Base-by-base conservation (phyloP, 2,797 vertebrate genomes). In the Eleutherodactylus coqui region DNA sequence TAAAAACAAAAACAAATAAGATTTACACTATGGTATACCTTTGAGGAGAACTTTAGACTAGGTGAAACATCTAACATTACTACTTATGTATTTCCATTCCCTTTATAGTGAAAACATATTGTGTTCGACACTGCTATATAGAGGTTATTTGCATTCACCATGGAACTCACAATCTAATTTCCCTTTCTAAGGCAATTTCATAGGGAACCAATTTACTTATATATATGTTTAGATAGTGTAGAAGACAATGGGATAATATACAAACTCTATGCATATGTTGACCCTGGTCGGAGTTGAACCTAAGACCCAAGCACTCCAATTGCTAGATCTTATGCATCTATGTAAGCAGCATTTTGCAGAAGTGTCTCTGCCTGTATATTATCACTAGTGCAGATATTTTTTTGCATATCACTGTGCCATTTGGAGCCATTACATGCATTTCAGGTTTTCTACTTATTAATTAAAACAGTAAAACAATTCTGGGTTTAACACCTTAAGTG, bases 401-500 rank as follows among this genome's bases (percentile, higher is more conserved):
- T 43, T 13, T 72, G 38, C 69, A n/a, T 17, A 11, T 19, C 8
- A 4, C 38, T 16, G 3, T 24, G 21, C 21, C 69, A 16, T 73
- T 45, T 27, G 43, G 19, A 73, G 9, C 69, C 69, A 73, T 73
- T 73, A 45, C 69, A 73, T 0, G 11, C 69, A 73, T 73, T 73
- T 45, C 41, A 45, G 38, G 24, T 27, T n/a, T 38, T 70, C 41
- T 43, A 43, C 69, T 27, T 73, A 73, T 73, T 45, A 41, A 73
- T 73, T 73, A 45, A 45, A 43, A 16, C 69, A 45, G 69, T 73
- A 27, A 73, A 73, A 45, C 38, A 45, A 45, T 45, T 73, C 38
- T n/a, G 9, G 24, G 0, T 73, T 73, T 73, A 73, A 41, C 69
- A 73, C 69, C 41, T 73, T 73, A 73, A 27, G 41, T 73, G 69